Evolutionary conservation across 92 coral and sea anemone species (phyloP).

Genomic region (Montipora capitata): DNA sequence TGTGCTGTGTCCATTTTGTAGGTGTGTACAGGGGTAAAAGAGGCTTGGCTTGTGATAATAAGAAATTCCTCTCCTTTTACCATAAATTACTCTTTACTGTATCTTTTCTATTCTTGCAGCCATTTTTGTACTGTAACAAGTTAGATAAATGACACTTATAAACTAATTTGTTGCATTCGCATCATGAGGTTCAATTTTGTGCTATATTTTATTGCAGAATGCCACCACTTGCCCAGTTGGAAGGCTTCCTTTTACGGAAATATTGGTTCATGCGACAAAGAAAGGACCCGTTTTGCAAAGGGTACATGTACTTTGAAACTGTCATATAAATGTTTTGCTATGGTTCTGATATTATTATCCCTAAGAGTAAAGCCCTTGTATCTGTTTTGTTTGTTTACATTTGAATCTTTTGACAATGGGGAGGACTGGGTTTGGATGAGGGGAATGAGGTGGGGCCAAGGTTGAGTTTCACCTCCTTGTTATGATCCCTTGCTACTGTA

Average conservation of each 20-base stretch:
- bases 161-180: too few relatives aligned
- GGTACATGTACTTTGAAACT: conserved; percentile 72
- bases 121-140: too few relatives aligned
- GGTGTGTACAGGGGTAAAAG: too few relatives aligned
- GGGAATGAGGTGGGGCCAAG: too few relatives aligned
- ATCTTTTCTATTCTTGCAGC: too few relatives aligned
- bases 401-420: not conserved
- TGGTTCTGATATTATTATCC: not conserved
- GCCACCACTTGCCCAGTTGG: conserved; percentile 98
- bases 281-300: conserved; percentile 87
- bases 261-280: conserved; percentile 82
- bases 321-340: not conserved
- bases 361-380: not conserved
- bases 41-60: too few relatives aligned
- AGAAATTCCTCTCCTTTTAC: too few relatives aligned
- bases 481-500: too few relatives aligned
- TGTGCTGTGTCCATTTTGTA: not conserved
- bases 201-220: conserved; percentile 69
- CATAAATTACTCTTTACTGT: too few relatives aligned
- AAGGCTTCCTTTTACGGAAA: conserved; percentile 86
- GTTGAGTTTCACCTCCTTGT: too few relatives aligned
- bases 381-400: too few relatives aligned
- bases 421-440: not conserved
- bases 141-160: too few relatives aligned
- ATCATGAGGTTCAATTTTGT: not conserved